These are phyloP conservation scores for Lysandra bellargus DNA, from an alignment of 2,888 invertebrate species.

Conservation along the genomic window DNA sequence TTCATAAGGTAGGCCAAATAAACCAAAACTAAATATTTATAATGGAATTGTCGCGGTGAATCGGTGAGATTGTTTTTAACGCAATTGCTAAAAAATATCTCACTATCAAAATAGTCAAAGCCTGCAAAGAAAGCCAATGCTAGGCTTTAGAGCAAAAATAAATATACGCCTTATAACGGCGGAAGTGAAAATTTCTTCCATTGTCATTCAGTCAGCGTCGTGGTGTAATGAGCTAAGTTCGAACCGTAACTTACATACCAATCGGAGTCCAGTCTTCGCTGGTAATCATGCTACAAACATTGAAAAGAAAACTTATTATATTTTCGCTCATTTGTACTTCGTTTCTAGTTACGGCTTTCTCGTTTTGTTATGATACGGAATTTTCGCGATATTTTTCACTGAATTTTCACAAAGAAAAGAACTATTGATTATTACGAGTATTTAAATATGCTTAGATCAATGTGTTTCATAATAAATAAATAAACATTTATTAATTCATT, in stretches of 20 bases:
- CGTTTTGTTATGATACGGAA: not conserved
- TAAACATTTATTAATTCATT: too few species aligned
- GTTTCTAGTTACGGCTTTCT: constrained; percentile 17
- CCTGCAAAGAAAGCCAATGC: not conserved
- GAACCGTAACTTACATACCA: constrained; percentile 78
- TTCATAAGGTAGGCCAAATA: too few species aligned
- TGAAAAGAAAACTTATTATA: constrained; percentile 62
- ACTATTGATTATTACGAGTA: not conserved
- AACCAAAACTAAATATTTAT: too few species aligned
- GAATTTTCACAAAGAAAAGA: not conserved
- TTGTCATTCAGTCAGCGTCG: constrained; percentile 72
- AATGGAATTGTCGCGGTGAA: too few species aligned
- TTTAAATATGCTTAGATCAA: too few species aligned
- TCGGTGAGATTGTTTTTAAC: too few species aligned
- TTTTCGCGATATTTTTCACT: not conserved
- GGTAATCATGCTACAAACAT: constrained; percentile 68
- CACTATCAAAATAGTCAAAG: not conserved
- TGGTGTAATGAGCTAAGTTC: constrained; percentile 79
- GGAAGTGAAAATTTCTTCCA: constrained; percentile 72
- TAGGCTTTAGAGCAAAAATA: constrained; percentile 43
- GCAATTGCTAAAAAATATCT: not conserved
- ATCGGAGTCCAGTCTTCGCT: constrained; percentile 57
- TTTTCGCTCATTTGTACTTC: constrained; percentile 42
- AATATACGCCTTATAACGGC: constrained; percentile 62
- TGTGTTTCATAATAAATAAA: too few species aligned